Evolutionary conservation across 1,140 invertebrate species (phyloP).

Genomic region (Paraescarpia echinospica): DNA sequence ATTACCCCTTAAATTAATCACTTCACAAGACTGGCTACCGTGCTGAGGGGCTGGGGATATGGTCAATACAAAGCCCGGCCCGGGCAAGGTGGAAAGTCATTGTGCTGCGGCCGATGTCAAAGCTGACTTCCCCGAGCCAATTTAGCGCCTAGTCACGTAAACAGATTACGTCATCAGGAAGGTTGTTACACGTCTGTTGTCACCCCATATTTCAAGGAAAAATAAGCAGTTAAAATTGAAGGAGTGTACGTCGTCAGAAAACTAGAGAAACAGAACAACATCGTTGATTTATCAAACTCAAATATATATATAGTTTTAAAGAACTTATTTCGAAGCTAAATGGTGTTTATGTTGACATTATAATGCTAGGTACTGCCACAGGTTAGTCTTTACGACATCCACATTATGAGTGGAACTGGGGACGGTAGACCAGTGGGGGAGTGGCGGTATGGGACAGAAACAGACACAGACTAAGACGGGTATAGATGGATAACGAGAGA

Average conservation of each 20-base stretch:
- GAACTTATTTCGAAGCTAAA: neutral
- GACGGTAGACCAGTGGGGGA: no score
- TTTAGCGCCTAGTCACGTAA: neutral
- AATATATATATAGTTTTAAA: neutral
- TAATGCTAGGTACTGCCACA: neutral
- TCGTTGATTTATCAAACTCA: neutral
- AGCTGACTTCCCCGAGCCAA: neutral
- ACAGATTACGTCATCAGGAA: neutral
- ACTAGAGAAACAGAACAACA: neutral
- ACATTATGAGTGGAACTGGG: no score
- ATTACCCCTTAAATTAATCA: slow-evolving; percentile 1
- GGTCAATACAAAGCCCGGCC: neutral
- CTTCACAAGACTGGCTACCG: neutral
- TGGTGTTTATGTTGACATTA: neutral
- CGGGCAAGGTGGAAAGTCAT: neutral
- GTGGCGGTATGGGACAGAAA: no score
- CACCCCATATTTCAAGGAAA: neutral
- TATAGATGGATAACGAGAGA: no score
- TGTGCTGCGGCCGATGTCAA: neutral
- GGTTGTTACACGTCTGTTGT: neutral
- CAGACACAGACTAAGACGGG: no score
- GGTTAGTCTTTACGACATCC: no score
- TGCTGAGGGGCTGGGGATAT: neutral
- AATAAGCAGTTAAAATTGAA: neutral
- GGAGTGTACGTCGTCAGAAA: neutral